Percentiles rank a stretch among this genome's conserved stretches.
phyloP scores from a whole-genome alignment of 2,113 vertebrate genomes.

The Sylvia atricapilla region DNA sequence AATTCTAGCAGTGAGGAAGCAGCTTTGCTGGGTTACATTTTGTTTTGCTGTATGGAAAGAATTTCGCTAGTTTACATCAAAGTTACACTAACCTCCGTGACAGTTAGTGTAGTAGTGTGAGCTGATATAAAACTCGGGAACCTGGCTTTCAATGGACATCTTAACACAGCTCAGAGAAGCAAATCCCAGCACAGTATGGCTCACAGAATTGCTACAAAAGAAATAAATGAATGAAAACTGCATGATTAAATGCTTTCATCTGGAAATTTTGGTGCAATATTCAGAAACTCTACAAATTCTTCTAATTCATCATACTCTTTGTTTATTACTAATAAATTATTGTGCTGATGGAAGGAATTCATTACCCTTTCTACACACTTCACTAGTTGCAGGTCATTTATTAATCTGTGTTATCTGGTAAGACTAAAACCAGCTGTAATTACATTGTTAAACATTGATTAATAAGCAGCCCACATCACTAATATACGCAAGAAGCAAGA shows the following conservation, averaged over 20 bases:
- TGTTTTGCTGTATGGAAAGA: conserved; percentile 24
- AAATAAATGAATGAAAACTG: conserved; percentile 73
- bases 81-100: background rate
- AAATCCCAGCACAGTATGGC: conserved; percentile 37
- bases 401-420: conserved; percentile 90
- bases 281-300: conserved; percentile 75
- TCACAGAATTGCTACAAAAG: conserved; percentile 41
- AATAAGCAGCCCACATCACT: conserved; percentile 85
- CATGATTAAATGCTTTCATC: conserved; percentile 79
- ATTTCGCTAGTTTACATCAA: conserved; percentile 47
- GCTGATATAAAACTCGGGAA: conserved; percentile 24
- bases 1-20: background rate
- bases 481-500: conserved; percentile 76
- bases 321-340: conserved; percentile 84
- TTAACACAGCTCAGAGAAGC: conserved; percentile 55
- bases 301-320: conserved; percentile 83
- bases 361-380: conserved; percentile 85
- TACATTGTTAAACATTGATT: conserved; percentile 93
- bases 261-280: conserved; percentile 77
- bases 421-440: conserved; percentile 88
- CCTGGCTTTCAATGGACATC: background rate
- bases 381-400: conserved; percentile 89
- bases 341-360: conserved; percentile 79
- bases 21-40: background rate
- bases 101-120: conserved; percentile 4